Conservation (phyloP, 2,888 invertebrate species). For the Acanthosepion esculentum region DNA sequence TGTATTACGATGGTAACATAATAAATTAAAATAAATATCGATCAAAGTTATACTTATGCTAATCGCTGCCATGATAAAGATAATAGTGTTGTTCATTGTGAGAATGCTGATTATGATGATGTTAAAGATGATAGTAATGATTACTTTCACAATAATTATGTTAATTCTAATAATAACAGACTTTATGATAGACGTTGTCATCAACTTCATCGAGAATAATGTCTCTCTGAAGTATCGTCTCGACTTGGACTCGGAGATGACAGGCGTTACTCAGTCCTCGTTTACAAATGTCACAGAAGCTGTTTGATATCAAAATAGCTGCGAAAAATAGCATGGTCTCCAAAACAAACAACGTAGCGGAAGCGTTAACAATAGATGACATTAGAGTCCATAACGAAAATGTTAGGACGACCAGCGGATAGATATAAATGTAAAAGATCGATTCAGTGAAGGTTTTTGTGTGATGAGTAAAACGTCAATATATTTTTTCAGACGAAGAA, state of each 20-base stretch:
- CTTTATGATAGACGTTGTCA: background rate
- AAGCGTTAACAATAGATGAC: background rate
- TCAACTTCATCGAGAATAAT: background rate
- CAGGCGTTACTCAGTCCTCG: background rate
- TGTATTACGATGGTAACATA: too few relatives aligned
- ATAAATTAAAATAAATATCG: too few relatives aligned
- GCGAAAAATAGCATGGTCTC: background rate
- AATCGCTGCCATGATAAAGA: background rate
- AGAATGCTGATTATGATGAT: background rate
- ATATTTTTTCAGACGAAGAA: too few relatives aligned
- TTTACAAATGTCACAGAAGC: background rate
- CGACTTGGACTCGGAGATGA: background rate
- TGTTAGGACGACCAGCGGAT: background rate
- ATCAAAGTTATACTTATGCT: background rate
- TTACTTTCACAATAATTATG: background rate
- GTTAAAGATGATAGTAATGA: background rate
- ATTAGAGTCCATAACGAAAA: background rate
- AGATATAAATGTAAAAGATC: background rate
- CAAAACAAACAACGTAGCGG: background rate
- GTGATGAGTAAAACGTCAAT: too few relatives aligned
- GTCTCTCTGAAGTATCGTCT: background rate
- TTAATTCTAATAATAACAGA: background rate
- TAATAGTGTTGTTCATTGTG: too few relatives aligned
- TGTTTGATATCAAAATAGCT: slow-evolving; percentile 21
- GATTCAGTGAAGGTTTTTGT: background rate